Evolutionary conservation across 2,113 vertebrate species (phyloP).

Genomic region (Cyanistes caeruleus): DNA sequence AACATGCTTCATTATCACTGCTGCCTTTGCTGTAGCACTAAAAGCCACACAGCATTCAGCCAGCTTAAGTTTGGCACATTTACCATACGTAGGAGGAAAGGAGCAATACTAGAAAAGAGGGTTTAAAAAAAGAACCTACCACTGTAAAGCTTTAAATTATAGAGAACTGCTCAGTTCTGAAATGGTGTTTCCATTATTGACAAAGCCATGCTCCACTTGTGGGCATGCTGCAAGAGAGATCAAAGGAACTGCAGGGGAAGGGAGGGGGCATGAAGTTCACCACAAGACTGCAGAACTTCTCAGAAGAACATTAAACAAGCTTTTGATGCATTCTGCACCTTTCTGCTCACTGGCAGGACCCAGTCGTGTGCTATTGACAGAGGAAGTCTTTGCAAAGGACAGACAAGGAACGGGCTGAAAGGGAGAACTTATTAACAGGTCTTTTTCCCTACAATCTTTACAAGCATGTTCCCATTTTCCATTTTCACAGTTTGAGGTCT

Average conservation of each 20-base stretch:
- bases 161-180: background rate
- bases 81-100: background rate
- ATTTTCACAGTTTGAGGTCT: background rate
- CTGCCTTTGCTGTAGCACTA: background rate
- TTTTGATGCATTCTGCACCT: slow-evolving; percentile 1
- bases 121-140: slow-evolving; percentile 28
- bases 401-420: background rate
- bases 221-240: background rate
- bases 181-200: background rate
- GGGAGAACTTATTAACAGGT: background rate
- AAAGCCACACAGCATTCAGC: background rate
- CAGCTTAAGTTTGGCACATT: background rate
- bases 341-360: background rate
- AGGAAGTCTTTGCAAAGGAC: background rate
- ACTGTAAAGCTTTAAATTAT: background rate
- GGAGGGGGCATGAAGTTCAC: slow-evolving; percentile 4
- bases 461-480: background rate
- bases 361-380: background rate
- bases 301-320: background rate
- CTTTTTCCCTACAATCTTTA: background rate
- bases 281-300: background rate
- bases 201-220: background rate
- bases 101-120: background rate
- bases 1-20: background rate
- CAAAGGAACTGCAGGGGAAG: background rate